These are phyloP conservation scores for Hormaphis cornu DNA, from an alignment of 1,140 invertebrate genomes.

Conservation along the genomic window DNA sequence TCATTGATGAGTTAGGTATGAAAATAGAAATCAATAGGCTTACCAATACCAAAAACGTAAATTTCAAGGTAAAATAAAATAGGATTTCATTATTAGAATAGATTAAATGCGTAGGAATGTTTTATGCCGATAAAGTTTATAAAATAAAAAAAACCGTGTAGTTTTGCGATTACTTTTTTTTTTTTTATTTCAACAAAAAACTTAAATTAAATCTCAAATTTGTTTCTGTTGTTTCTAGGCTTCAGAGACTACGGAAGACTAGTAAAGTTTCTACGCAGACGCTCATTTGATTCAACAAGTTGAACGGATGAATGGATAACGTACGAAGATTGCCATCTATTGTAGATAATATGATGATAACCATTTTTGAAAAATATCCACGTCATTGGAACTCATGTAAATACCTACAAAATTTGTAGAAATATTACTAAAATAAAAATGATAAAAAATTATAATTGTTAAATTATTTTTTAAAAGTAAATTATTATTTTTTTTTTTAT, in stretches of 20 bases:
- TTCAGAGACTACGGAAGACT: conserved; percentile 2
- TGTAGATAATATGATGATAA: conserved; percentile 1
- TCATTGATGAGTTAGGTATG: too few relatives aligned
- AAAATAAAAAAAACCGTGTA: background rate
- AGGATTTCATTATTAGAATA: too few relatives aligned
- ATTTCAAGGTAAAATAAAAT: too few relatives aligned
- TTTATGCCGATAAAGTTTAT: background rate
- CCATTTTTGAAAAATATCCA: conserved; percentile 19
- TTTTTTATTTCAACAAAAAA: background rate
- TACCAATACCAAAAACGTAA: too few relatives aligned
- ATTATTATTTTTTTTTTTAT: too few relatives aligned
- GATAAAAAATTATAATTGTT: background rate
- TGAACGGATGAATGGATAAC: background rate
- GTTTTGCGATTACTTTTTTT: background rate
- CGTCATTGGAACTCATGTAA: background rate
- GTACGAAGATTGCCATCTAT: background rate
- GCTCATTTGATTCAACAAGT: background rate
- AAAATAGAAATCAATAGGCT: too few relatives aligned
- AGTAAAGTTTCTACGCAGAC: background rate
- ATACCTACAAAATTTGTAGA: background rate
- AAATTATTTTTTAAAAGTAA: background rate
- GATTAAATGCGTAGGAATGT: too few relatives aligned
- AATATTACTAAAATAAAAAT: too few relatives aligned
- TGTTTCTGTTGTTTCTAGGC: conserved; percentile 1
- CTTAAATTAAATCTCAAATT: background rate